Conservation (phyloP, 2,888 invertebrate genomes). For the Conops quadrifasciatus region DNA sequence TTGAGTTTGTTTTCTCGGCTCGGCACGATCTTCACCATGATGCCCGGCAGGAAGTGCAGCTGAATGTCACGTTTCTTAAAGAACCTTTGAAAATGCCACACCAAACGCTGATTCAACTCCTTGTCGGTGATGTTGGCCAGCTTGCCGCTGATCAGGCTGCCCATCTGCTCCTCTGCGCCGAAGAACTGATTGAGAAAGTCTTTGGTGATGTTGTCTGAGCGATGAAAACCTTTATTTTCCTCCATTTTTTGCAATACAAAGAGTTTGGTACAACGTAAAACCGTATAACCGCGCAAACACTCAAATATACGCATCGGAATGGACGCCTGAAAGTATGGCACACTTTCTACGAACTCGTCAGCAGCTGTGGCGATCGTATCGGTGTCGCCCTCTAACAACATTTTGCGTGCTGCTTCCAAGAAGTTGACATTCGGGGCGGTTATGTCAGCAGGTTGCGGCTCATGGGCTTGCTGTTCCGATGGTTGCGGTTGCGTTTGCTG, state of each 20-base stretch:
- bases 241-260: conserved; percentile 69
- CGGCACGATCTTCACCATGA: conserved; percentile 67
- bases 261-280: conserved; percentile 69
- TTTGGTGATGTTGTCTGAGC: conserved; percentile 56
- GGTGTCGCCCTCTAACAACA: conserved; percentile 40
- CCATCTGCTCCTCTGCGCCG: conserved; percentile 53
- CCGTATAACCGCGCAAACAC: conserved; percentile 62
- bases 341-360: conserved; percentile 46
- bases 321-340: conserved; percentile 60
- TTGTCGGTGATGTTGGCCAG: conserved; percentile 67
- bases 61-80: conserved; percentile 67
- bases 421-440: conserved; percentile 17
- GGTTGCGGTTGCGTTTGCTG: conserved; percentile 29
- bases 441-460: conserved; percentile 42
- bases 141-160: conserved; percentile 62
- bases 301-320: conserved; percentile 62
- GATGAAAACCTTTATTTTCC: conserved; percentile 49
- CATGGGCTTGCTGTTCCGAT: not conserved
- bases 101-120: conserved; percentile 67
- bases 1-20: conserved; percentile 67
- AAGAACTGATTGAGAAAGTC: conserved; percentile 63
- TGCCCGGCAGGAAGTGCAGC: conserved; percentile 67
- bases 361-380: conserved; percentile 33
- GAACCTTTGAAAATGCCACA: conserved; percentile 67
- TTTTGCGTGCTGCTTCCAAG: conserved; percentile 22